Base-by-base conservation (phyloP, 53 echinoderm and acorn worm species). In the Antedon mediterranea region DNA sequence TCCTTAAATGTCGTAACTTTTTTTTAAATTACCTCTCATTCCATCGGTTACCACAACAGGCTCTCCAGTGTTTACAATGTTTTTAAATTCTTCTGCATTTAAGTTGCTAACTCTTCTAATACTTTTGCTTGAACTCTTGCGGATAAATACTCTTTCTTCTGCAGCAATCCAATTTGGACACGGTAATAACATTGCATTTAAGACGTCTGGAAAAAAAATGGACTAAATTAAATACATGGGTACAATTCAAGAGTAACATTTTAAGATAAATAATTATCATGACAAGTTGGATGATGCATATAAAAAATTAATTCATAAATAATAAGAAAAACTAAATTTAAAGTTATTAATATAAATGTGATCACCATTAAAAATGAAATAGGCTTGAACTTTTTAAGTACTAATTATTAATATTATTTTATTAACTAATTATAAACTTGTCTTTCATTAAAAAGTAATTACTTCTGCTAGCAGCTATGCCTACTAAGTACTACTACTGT, bases 111-210 rank as follows among this genome's bases (percentile, higher is more conserved):
- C 81, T 37, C 94, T 76, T 29, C 84, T 80, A 30, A 91, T 44
- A 6, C 79, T 42, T 7, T 83, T 77, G 31, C 78, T 30, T 23
- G 84, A 82, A 28, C 81, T 80, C 73, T 94, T 83, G 31, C 85
- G 74, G 15, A 94, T 77, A 73, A 74, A 94, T 26, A 85, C 88
- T 43, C 91, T 75, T 31, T 94, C 91, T 71, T 89, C 78, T 31
- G 94, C 89, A 28, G 94, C 30, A 29, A 94, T 78, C 94, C 94
- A 94, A 5, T 88, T 73, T 26, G 91, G 88, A 77, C 94, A 94
- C 15, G 83, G 82, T 6, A 88, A 86, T 18, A 79, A 85, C 43
- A 89, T 28, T 4, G 81, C 26, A 28, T 57, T n/a, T 18, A 84
- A 0, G 14, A 94, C 42, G 74, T 94, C 94, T 87, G n/a, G 23